These are phyloP conservation scores for Hylia prasina DNA, from an alignment of 2,113 vertebrate species.

Conservation along the genomic window DNA sequence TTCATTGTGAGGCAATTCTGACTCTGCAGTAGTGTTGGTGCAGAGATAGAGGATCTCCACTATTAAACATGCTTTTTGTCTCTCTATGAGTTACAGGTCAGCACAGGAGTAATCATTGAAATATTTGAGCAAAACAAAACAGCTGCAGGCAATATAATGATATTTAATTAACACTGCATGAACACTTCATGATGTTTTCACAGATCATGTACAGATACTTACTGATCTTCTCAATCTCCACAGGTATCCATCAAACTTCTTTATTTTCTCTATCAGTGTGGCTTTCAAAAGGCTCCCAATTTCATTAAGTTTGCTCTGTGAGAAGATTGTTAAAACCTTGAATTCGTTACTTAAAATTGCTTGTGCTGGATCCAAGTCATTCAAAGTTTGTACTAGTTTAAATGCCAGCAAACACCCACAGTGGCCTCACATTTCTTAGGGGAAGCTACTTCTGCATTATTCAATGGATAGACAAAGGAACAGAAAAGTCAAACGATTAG, in stretches of 20 bases:
- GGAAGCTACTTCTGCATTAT: background rate
- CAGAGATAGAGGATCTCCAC: background rate
- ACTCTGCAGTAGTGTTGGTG: background rate
- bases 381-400: background rate
- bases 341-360: background rate
- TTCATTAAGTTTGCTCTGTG: slow-evolving; percentile 67
- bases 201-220: background rate
- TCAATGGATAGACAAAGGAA: background rate
- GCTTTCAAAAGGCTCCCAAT: slow-evolving; percentile 63
- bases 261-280: slow-evolving; percentile 69
- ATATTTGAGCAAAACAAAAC: background rate
- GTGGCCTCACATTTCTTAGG: background rate
- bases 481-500: background rate
- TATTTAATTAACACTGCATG: background rate
- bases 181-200: background rate
- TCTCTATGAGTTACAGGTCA: background rate
- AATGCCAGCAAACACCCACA: background rate
- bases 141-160: background rate
- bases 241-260: slow-evolving; percentile 61
- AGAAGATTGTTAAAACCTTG: background rate
- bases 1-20: background rate
- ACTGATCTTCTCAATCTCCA: slow-evolving; percentile 26
- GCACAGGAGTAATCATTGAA: background rate
- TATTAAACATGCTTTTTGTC: background rate
- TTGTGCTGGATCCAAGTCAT: background rate